Evolutionary conservation across 2,797 vertebrate genomes (phyloP).

Genomic region (Pelochelys cantorii): DNA sequence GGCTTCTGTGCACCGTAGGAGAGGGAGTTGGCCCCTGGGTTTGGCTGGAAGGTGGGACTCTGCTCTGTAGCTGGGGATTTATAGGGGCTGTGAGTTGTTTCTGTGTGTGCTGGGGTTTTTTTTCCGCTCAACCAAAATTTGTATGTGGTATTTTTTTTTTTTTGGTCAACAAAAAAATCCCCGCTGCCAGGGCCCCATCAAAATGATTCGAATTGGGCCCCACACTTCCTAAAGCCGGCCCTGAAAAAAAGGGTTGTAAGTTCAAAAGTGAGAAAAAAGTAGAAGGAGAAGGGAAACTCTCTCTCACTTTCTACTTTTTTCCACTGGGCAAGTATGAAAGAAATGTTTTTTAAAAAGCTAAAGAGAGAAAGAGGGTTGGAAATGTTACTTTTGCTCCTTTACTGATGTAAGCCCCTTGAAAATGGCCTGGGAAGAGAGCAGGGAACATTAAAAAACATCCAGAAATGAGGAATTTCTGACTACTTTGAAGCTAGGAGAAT

Average conservation of each 20-base stretch:
- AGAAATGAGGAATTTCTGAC: neutral
- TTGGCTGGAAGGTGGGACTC: no score
- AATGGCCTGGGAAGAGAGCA: neutral
- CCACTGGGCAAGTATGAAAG: rapidly evolving
- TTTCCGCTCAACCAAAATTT: no score
- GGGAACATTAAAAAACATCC: neutral
- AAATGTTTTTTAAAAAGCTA: no score
- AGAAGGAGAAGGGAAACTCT: rapidly evolving
- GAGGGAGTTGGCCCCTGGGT: no score
- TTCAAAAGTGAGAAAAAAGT: neutral
- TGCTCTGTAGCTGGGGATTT: no score
- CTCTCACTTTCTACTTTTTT: neutral
- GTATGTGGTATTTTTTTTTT: no score
- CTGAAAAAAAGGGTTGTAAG: neutral
- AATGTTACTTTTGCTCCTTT: rapidly evolving
- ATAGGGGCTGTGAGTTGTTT: no score
- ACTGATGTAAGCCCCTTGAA: neutral
- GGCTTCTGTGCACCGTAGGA: no score
- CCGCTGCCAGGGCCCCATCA: no score
- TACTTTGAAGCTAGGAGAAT: neutral
- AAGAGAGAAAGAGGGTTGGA: neutral
- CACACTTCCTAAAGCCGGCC: neutral
- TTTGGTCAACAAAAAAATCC: no score
- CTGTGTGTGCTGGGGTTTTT: no score
- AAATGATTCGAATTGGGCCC: no score